Evolutionary conservation across 1,140 invertebrate genomes (phyloP), one percentile per base, ranked within the genome.

Genomic region (Euschistus heros): DNA sequence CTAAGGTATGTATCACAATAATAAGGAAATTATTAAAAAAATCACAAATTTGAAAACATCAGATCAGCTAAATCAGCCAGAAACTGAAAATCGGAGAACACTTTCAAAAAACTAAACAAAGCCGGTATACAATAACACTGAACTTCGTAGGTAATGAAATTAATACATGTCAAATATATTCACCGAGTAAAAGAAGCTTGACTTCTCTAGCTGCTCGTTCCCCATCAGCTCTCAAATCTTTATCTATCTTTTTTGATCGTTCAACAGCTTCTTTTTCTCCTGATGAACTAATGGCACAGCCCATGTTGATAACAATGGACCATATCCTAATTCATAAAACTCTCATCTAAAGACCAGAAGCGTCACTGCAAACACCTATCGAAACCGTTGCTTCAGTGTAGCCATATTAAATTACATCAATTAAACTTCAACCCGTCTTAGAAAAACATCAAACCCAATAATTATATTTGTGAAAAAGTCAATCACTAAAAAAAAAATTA

Each of bases 191-290:
- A 55, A 94, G 79, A 62, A 94, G 80, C 78, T 94, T 94, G 69
- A 94, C 91, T 84, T 94, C 90, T 71, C 86, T 84, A 42, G 89
- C 85, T 66, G 88, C 86, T 68, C 85, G 82, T 78, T 93, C 89
- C 68, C 87, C 87, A 83, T 92, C 91, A 59, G 84, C 84, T 71
- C 88, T 74, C 27, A 94, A 77, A 74, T 88, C 84, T 76, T 89
- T 86, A 78, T 94, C 92, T 74, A 94, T 94, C 77, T 89, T 88
- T 78, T 92, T 91, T 26, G 89, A 92, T 72, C 90, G 81, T 73
- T 87, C 87, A 60, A 80, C 81, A 52, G 89, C 88, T 77, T 88
- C 88, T 76, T 90, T 91, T 76, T 91, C 88, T 72, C 84, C 83
- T 73, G 81, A 82, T 76, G 84, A 84, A 81, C 87, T 89, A 68